Evolutionary conservation across 2,888 invertebrate species (phyloP).

Genomic region (Matsumyia berberina): DNA sequence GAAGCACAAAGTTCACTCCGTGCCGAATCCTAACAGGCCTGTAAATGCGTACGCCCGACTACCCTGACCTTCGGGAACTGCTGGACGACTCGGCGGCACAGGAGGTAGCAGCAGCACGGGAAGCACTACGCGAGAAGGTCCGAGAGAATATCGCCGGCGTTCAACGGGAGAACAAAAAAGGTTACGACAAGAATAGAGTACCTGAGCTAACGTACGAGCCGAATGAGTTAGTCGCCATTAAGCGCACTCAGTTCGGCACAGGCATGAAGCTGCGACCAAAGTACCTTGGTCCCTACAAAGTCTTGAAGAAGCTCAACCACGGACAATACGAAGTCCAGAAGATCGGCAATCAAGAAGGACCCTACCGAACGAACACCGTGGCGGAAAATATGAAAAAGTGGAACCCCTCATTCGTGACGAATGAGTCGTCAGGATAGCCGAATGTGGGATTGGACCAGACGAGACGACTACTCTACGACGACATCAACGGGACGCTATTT

Average conservation of each 20-base stretch:
- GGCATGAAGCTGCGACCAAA: conserved; percentile 60
- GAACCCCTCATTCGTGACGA: conserved; percentile 60
- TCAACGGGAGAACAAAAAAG: conserved; percentile 44
- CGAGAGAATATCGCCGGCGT: conserved; percentile 39
- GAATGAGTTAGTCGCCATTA: neutral
- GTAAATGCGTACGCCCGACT: conserved; percentile 6
- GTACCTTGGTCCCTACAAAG: conserved; percentile 54
- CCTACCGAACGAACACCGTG: conserved; percentile 35
- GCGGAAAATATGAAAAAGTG: conserved; percentile 63
- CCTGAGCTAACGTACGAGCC: conserved; percentile 14
- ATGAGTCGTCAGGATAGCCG: conserved; percentile 64
- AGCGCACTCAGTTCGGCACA: conserved; percentile 14
- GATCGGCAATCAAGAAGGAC: conserved; percentile 44
- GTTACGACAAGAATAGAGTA: conserved; percentile 24
- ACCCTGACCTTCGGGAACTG: conserved; percentile 2
- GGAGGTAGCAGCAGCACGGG: conserved; percentile 10
- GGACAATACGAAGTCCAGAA: conserved; percentile 22
- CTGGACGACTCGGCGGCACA: neutral
- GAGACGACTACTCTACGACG: no score
- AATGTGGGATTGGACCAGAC: neutral
- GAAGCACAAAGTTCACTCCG: no score
- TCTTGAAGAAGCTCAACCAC: neutral
- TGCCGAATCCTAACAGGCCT: conserved; percentile 26
- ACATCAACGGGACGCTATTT: no score
- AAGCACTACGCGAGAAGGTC: conserved; percentile 41